phyloP scores from a whole-genome alignment of 2,797 vertebrate species.

The Lutjanus campechanus region DNA sequence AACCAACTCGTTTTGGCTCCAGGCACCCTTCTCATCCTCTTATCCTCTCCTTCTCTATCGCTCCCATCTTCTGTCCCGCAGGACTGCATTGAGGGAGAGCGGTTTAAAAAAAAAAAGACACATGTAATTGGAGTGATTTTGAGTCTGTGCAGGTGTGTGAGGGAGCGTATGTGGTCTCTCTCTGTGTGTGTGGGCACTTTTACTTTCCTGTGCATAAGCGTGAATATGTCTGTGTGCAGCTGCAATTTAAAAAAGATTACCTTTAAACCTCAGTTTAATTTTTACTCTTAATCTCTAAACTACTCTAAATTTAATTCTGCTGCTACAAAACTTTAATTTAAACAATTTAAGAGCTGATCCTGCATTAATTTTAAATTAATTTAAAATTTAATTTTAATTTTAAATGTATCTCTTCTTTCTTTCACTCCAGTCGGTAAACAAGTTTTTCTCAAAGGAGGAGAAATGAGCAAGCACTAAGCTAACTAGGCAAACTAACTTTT shows the following conservation, averaged over 20 bases:
- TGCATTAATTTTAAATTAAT: no score
- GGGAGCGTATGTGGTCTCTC: conserved; percentile 32
- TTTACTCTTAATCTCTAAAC: no score
- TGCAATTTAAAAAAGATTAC: background rate
- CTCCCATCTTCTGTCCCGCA: conserved; percentile 73
- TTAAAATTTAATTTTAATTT: no score
- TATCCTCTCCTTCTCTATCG: conserved; percentile 64
- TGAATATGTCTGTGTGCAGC: background rate
- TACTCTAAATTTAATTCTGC: no score
- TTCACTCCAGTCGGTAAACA: no score
- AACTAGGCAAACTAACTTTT: no score
- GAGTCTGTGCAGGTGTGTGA: conserved; percentile 60
- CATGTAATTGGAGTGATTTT: conserved; percentile 77
- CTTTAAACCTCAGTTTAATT: no score
- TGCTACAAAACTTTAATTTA: no score
- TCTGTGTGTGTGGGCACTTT: conserved; percentile 1
- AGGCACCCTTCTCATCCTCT: conserved; percentile 72
- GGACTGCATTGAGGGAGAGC: conserved; percentile 62
- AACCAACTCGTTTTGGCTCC: conserved; percentile 75
- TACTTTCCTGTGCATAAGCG: background rate
- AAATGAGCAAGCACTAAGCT: no score
- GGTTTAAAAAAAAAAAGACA: conserved; percentile 34
- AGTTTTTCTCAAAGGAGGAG: no score
- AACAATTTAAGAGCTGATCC: no score
- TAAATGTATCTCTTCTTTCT: no score